These are phyloP conservation scores for Betta splendens DNA, from an alignment of 2,797 vertebrate species.

Conservation along the genomic window DNA sequence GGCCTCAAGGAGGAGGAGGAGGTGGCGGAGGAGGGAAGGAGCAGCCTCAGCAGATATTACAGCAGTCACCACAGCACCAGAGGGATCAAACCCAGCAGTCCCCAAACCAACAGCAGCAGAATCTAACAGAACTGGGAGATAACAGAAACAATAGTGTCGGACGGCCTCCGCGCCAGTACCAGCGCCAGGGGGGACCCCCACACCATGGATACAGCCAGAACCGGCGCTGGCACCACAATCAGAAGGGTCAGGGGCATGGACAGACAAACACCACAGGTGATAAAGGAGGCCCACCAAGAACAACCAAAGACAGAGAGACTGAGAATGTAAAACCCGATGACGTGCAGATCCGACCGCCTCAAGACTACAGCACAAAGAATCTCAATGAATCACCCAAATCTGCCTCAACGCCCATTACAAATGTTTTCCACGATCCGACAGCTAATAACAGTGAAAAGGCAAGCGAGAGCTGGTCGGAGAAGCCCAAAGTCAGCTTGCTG, in stretches of 20 bases:
- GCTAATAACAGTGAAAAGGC: conserved; percentile 28
- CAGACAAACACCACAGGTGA: conserved; percentile 51
- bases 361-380: conserved; percentile 46
- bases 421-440: conserved; percentile 30
- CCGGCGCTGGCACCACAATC: conserved; percentile 93
- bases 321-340: conserved; percentile 84
- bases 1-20: conserved; percentile 81
- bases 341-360: conserved; percentile 70
- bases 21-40: conserved; percentile 65
- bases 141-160: conserved; percentile 82
- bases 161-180: conserved; percentile 85
- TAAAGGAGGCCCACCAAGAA: conserved; percentile 74
- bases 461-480: conserved; percentile 66
- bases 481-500: conserved; percentile 89
- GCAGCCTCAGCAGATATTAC: conserved; percentile 70
- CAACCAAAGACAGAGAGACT: conserved; percentile 90
- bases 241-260: conserved; percentile 78
- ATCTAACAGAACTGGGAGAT: conserved; percentile 81
- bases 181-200: conserved; percentile 80
- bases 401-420: conserved; percentile 32
- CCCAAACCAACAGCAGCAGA: conserved; percentile 82
- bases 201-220: conserved; percentile 97
- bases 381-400: conserved; percentile 48
- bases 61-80: conserved; percentile 82
- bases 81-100: conserved; percentile 78